Evolutionary conservation across 1,140 invertebrate genomes (phyloP), one percentile per base, ranked within the genome.

Genomic region (Sweltsa coloradensis): DNA sequence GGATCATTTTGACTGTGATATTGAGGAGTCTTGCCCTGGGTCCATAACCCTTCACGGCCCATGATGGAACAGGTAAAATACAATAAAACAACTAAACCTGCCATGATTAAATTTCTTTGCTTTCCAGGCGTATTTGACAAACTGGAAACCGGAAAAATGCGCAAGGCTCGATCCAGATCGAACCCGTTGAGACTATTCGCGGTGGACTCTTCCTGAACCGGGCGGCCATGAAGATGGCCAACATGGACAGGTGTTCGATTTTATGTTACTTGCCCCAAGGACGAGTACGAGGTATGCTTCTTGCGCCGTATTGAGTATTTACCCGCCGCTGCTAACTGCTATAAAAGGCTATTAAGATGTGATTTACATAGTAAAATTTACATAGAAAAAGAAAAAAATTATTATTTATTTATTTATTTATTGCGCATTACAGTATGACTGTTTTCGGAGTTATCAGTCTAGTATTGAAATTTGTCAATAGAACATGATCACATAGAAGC

Each of bases 211-310:
- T 98, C 64, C 73, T 91, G 40, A 97, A 97, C 62, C 77, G 95
- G 58, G 95, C 95, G 14, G 95, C 95, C 6, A 82, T 98, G 55
- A 99, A 99, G 71, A 97, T 97, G 89, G 95, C 95, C 1, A 97
- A 98, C 59, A 86, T 99, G 54, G 94, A 99, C 71, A 79, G 79
- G 78, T 87, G 29, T 88, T 88, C 62, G 78, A 91, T 59, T 92
- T 85, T 59, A 91, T 94, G 78, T 95, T 99, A 95, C 92, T 1
- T 67, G 80, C 25, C 87, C 91, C 13, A 74, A 74, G 53, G 69
- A 77, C 56, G 55, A 79, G 11, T 59, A 71, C 26, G 58, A 68
- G 24, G 72, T 73, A 61, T 63, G n/a, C n/a, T n/a, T n/a, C n/a
- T n/a, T n/a, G n/a, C n/a, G n/a, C n/a, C n/a, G n/a, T n/a, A n/a